Percentiles rank a stretch among this genome's conserved stretches.
Evolutionary conservation across 2,888 invertebrate species (phyloP).

Genomic region (Taphrorychus bicolor): DNA sequence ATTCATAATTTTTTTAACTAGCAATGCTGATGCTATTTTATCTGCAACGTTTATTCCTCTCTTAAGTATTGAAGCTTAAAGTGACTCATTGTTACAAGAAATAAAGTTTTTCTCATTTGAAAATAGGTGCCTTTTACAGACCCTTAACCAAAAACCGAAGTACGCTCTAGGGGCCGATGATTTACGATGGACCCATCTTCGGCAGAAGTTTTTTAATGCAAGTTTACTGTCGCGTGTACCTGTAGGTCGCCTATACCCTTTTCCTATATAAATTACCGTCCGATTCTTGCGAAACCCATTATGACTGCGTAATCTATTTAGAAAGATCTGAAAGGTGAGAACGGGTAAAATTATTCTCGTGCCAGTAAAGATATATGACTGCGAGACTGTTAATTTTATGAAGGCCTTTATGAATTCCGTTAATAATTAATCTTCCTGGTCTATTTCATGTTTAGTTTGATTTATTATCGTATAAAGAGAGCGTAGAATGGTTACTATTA

Average conservation of each 20-base stretch:
- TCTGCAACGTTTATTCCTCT: no score
- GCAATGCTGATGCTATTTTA: no score
- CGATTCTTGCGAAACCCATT: constrained; percentile 11
- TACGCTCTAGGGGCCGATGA: constrained; percentile 1
- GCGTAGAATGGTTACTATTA: neutral
- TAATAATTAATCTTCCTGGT: neutral
- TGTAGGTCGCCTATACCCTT: constrained; percentile 15
- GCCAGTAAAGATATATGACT: constrained; percentile 1
- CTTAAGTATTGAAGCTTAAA: no score
- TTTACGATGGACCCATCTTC: constrained; percentile 15
- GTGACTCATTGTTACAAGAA: no score
- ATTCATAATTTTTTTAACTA: no score
- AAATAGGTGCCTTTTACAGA: no score
- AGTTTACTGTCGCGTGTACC: constrained; percentile 10
- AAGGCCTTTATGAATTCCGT: neutral
- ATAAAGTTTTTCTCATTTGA: no score
- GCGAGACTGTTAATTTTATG: neutral
- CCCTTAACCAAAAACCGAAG: neutral
- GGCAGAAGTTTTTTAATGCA: constrained; percentile 12
- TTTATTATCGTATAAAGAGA: neutral
- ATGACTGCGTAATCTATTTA: constrained; percentile 13
- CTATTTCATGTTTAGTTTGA: neutral
- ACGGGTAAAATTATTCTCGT: constrained; percentile 9
- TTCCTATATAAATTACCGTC: constrained; percentile 14
- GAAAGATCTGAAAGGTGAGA: constrained; percentile 7